Evolutionary conservation across 2,113 vertebrate genomes (phyloP).

Genomic region (Rhinogobius similis): DNA sequence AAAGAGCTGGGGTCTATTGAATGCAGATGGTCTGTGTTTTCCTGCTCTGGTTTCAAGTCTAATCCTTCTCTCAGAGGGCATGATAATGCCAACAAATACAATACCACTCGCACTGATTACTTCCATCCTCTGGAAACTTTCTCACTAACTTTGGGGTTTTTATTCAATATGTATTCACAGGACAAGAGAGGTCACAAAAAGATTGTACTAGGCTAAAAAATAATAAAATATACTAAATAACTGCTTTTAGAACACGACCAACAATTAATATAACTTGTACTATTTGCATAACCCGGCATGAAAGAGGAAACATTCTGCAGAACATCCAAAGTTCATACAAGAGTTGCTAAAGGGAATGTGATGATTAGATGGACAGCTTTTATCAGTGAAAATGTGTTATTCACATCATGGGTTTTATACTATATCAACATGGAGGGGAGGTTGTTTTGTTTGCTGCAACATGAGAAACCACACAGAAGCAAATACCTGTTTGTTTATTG

Average conservation of each 20-base stretch:
- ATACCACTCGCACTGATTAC: constrained; percentile 52
- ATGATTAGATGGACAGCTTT: not conserved
- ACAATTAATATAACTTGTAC: not conserved
- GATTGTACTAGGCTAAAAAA: constrained; percentile 37
- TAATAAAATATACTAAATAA: constrained; percentile 1
- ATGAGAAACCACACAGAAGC: too few species aligned
- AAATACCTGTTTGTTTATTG: too few species aligned
- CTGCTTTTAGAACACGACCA: not conserved
- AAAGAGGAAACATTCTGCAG: not conserved
- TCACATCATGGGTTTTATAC: not conserved
- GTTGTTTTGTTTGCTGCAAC: too few species aligned
- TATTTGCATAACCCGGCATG: too few species aligned
- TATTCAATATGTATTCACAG: constrained; percentile 13
- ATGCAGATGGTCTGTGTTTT: constrained; percentile 54
- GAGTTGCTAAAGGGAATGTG: not conserved
- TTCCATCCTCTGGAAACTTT: constrained; percentile 57
- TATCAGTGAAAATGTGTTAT: not conserved
- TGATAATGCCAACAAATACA: constrained; percentile 60
- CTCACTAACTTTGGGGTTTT: constrained; percentile 6
- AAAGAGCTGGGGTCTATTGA: constrained; percentile 40
- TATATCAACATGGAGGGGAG: too few species aligned
- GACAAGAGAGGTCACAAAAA: constrained; percentile 29
- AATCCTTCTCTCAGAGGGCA: constrained; percentile 51
- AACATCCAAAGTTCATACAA: not conserved
- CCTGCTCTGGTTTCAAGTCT: constrained; percentile 53